Base-by-base conservation (phyloP, 2,888 invertebrate genomes). In the Dilophus febrilis region DNA sequence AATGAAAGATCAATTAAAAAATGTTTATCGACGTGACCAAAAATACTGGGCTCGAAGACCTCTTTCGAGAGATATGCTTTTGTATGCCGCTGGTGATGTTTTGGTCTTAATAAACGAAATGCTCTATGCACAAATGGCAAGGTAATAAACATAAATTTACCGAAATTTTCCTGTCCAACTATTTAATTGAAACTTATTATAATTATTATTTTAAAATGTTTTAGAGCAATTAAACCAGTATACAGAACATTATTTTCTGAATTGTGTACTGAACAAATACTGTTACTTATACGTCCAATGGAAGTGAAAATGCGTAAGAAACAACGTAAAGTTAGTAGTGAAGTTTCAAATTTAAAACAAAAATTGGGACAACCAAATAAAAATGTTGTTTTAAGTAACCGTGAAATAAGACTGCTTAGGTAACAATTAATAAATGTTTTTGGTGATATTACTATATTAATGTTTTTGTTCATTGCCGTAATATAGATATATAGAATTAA, bases 41-140 rank as follows among this genome's bases (percentile, higher is more conserved):
- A 74, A 81, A 44, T 84, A 81, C 55, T 92, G 92, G 92, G 82
- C 87, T 5, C 72, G 87, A 33, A 67, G 92, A 38, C 92, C 92
- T 3, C 61, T 92, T 30, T 79, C 84, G 19, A 75, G 86, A 42
- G 90, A 91, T 54, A 91, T 91, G 91, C 74, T 91, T 41, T 71
- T 86, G 42, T 90, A 88, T 61, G 85, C 90, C 8, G 85, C 87
- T 10, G 83, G 85, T 28, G 91, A 92, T 66, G 87, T 88, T 17
- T 66, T 86, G 16, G 81, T 85, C 42, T 67, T 91, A 46, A 80
- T 90, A 11, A 86, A 88, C 51, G 86, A 90, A 45, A 77, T 81
- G 47, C 72, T 91, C 40, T 88, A 84, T 59, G 70, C 73, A 42
- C 76, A 74, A 48, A 71, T 83, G 70, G 66, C 69, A 38, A 70